Conservation (phyloP, 1,140 invertebrate genomes). For the Apis dorsata region DNA sequence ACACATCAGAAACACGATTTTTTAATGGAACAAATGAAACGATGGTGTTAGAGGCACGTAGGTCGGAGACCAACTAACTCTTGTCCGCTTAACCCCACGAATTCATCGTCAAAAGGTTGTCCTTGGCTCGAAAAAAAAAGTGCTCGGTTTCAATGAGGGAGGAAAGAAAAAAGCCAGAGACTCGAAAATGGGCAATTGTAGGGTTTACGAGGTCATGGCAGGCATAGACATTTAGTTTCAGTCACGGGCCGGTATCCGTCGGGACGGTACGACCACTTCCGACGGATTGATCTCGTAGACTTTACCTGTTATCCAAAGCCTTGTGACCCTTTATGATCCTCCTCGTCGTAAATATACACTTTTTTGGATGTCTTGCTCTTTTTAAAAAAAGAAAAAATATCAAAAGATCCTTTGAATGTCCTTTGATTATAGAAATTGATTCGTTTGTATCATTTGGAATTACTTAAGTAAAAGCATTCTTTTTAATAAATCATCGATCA, state of each 20-base stretch:
- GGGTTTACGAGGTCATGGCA: conserved; percentile 71
- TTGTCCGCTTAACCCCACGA: conserved; percentile 71
- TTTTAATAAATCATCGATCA: too few species aligned
- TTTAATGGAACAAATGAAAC: background rate
- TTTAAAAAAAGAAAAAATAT: too few species aligned
- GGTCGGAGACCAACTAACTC: conserved; percentile 73
- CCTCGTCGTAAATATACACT: conserved; percentile 4
- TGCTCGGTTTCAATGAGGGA: conserved; percentile 43
- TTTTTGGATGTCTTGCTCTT: background rate
- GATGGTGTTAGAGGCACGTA: conserved; percentile 49
- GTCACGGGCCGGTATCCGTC: conserved; percentile 51
- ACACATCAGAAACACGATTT: background rate
- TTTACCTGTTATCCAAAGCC: conserved; percentile 26
- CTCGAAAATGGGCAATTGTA: conserved; percentile 71
- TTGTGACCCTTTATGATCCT: conserved; percentile 12
- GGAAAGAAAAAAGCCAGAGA: conserved; percentile 64
- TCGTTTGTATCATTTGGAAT: too few species aligned
- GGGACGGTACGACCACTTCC: conserved; percentile 52
- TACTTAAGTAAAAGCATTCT: too few species aligned
- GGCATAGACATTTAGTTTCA: conserved; percentile 47
- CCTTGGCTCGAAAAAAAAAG: conserved; percentile 50
- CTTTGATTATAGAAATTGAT: too few species aligned
- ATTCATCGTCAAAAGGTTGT: conserved; percentile 64
- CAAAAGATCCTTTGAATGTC: too few species aligned
- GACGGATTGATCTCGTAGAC: conserved; percentile 41